These are phyloP conservation scores for Chaunax sp. DNA, from an alignment of 2,797 vertebrate species.

Conservation along the genomic window DNA sequence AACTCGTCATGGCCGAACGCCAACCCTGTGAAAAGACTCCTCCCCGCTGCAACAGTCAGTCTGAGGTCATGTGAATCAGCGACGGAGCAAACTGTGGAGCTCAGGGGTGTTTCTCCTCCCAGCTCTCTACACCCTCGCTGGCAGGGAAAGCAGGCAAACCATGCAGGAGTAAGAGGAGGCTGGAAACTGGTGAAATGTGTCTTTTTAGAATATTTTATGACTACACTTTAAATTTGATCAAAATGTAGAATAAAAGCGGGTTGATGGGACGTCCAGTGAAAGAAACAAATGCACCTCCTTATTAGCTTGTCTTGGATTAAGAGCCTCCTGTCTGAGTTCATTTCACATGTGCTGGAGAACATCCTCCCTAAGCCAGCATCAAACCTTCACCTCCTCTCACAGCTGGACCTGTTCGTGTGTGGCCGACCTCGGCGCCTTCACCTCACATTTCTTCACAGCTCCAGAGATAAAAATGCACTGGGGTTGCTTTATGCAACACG, in stretches of 20 bases:
- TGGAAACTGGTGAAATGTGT: too few species aligned
- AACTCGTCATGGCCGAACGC: conserved; percentile 40
- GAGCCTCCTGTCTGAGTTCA: conserved; percentile 33
- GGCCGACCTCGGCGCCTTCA: conserved; percentile 75
- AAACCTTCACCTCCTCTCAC: conserved; percentile 62
- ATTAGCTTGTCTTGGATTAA: conserved; percentile 10
- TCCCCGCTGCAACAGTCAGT: conserved; percentile 37
- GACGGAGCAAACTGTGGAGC: conserved; percentile 32
- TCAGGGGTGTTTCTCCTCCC: conserved; percentile 25
- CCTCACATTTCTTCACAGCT: conserved; percentile 77
- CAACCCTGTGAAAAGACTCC: conserved; percentile 43
- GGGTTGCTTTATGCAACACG: conserved; percentile 75
- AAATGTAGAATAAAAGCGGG: too few species aligned
- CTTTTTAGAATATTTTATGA: too few species aligned
- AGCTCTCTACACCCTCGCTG: neutral
- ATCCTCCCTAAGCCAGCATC: conserved; percentile 65
- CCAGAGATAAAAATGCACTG: conserved; percentile 81
- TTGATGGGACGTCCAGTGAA: too few species aligned
- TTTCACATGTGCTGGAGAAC: conserved; percentile 41
- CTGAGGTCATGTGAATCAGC: conserved; percentile 64
- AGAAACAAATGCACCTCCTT: too few species aligned
- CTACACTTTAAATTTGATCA: too few species aligned
- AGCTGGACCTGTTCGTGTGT: conserved; percentile 71
- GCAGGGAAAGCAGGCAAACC: neutral
- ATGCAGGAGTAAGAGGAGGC: neutral